Base-by-base conservation (phyloP, 2,797 vertebrate genomes). In the Enteromius argenteus region DNA sequence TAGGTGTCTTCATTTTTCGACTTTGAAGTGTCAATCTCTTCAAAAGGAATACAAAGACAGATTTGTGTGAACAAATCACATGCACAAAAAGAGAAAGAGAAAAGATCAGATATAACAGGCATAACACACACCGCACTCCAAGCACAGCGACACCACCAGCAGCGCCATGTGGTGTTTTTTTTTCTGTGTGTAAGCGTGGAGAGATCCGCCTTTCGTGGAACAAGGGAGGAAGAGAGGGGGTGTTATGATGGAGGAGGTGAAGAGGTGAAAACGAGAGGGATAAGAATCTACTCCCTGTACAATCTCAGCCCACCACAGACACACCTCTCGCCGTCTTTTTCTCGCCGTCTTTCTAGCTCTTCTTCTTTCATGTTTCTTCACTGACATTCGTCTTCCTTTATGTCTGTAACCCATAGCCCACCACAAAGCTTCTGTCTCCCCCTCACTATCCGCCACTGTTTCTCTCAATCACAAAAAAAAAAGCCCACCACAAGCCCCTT, bases 141-240 rank as follows among this genome's bases (percentile, higher is more conserved):
- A 37, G 69, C 81, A 64, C 21, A 69, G 72, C 39, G 13, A 68
- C 62, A 78, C 71, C 79, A 64, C 78, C 42, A 74, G 68, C 79
- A 84, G 76, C 49, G 17, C 73, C 42, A 73, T 86, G 86, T 83
- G 86, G 86, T 79, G 88, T 94, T 88, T 89, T 92, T 93, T 94
- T 84, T 90, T 87, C 62, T 89, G 42, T 71, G 30, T 83, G 86
- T 35, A 87, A 93, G 93, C 89, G 92, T 60, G 91, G 86, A 93
- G 92, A 94, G 93, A 95, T 95, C 94, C 93, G 95, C 91, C 94
- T 95, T 95, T 96, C 94, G 94, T 95, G 93, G 94, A 96, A 95
- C 91, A 89, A 85, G 75, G 87, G 92, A 95, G 94, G 95, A 95
- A 95, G 94, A 94, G 92, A 92, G 92, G 93, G 88, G 92, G 93